Base-by-base conservation (phyloP, 2,888 invertebrate species). In the Scaptomyza polygonia region DNA sequence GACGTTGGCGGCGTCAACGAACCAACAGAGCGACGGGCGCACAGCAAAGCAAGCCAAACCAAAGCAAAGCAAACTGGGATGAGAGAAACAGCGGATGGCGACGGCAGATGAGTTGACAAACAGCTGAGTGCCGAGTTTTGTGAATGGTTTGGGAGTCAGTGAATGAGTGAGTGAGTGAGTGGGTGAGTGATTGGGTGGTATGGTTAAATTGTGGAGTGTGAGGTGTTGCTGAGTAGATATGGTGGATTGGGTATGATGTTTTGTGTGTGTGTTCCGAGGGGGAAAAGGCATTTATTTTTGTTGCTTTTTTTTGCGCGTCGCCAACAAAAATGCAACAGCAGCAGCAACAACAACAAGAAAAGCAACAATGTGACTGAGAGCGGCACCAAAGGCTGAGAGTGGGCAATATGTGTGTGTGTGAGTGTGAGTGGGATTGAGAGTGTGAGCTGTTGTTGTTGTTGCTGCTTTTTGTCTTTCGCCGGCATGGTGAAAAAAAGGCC, bases 91-190 rank as follows among this genome's bases (percentile, higher is more conserved):
- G 86, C 79, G 79, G 84, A 79, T 79, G 86, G 79, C 85, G 72
- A 68, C 72, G 82, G 87, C 85, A 85, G 87, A 85, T 85, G 85
- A 87, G 87, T 87, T 85, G 86, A 83, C 85, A 87, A 86, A 86
- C 85, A 86, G 85, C 85, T 86, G 85, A 85, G 84, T 85, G 85
- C 85, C 77, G 78, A 70, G 72, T 86, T 80, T 83, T 86, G 82
- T 81, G 82, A 84, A 85, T 82, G 84, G 79, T 67, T 75, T 64
- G 73, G 76, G 69, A 65, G 53, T 66, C 70, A 52, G 29, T 59
- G 70, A 61, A 58, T 32, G 51, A 42, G 66, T 39, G 68, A 25
- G 48, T n/a, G 9, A 3, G 32, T 18, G 18, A 29, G 69, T 64
- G 58, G 59, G 51, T 21, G 40, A 9, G n/a, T 11, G 58, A 0